Evolutionary conservation across 2,797 vertebrate species (phyloP).

Genomic region (Dipus sagitta): DNA sequence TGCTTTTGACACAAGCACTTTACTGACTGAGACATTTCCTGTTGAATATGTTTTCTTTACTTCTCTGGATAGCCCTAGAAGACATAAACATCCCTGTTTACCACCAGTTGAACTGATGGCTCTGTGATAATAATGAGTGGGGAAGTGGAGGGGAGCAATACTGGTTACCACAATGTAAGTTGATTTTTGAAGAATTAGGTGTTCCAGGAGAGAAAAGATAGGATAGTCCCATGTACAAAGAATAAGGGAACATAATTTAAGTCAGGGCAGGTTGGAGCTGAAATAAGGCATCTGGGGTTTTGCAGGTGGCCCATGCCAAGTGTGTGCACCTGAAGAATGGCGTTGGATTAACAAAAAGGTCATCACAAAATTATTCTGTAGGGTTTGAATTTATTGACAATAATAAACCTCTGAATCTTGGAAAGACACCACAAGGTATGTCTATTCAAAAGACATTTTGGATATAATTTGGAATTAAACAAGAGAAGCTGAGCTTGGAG

Average conservation of each 20-base stretch:
- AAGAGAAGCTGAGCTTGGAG: not conserved
- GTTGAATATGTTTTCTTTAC: not conserved
- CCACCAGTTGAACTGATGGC: not conserved
- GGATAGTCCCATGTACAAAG: not conserved
- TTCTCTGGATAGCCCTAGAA: not conserved
- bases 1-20: too few relatives aligned
- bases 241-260: not conserved
- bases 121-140: not conserved
- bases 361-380: not conserved
- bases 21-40: not conserved
- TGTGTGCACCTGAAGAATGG: not conserved
- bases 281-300: not conserved
- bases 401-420: not conserved
- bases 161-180: not conserved
- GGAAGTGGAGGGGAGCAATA: too few relatives aligned
- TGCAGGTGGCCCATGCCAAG: not conserved
- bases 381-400: not conserved
- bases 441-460: not conserved
- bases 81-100: not conserved
- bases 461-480: not conserved
- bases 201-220: not conserved
- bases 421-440: not conserved
- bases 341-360: not conserved
- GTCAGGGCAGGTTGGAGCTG: not conserved
- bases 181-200: not conserved